These are phyloP conservation scores for Zaprionus capensis DNA, from an alignment of 1,140 invertebrate species.

Conservation along the genomic window DNA sequence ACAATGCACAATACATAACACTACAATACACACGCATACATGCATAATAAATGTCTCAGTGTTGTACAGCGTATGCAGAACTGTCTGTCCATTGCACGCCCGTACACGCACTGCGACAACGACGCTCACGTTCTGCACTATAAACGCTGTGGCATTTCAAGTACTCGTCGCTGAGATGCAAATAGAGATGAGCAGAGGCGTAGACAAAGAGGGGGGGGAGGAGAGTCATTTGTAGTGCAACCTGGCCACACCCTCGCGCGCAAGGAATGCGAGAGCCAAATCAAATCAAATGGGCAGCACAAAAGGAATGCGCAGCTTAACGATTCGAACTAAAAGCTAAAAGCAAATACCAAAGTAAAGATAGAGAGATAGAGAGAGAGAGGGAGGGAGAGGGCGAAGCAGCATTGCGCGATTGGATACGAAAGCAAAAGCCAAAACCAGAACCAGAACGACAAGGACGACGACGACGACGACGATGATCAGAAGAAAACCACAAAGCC, in stretches of 20 bases:
- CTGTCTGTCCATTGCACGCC: conserved; percentile 15
- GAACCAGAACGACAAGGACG: conserved; percentile 33
- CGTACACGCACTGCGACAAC: conserved; percentile 16
- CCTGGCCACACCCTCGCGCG: conserved; percentile 36
- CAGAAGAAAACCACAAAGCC: conserved; percentile 21
- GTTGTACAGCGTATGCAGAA: conserved; percentile 8
- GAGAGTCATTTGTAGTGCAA: conserved; percentile 33
- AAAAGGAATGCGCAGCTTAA: conserved; percentile 39
- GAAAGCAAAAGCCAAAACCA: conserved; percentile 20
- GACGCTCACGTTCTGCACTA: conserved; percentile 66
- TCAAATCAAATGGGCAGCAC: conserved; percentile 40
- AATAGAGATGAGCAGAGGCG: conserved; percentile 19
- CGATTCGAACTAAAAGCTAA: conserved; percentile 27
- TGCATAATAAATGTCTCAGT: neutral
- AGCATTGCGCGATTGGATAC: neutral
- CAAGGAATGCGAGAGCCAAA: conserved; percentile 45
- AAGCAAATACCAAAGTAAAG: conserved; percentile 10
- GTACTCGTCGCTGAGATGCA: conserved; percentile 40
- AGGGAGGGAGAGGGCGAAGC: neutral
- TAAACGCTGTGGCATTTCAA: conserved; percentile 70
- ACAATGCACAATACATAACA: too few species aligned
- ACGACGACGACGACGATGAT: conserved; percentile 22
- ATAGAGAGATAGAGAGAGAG: neutral
- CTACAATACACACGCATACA: too few species aligned
- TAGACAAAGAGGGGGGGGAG: neutral